These are phyloP conservation scores for Papilio polytes DNA, from an alignment of 1,140 invertebrate genomes.

Conservation along the genomic window DNA sequence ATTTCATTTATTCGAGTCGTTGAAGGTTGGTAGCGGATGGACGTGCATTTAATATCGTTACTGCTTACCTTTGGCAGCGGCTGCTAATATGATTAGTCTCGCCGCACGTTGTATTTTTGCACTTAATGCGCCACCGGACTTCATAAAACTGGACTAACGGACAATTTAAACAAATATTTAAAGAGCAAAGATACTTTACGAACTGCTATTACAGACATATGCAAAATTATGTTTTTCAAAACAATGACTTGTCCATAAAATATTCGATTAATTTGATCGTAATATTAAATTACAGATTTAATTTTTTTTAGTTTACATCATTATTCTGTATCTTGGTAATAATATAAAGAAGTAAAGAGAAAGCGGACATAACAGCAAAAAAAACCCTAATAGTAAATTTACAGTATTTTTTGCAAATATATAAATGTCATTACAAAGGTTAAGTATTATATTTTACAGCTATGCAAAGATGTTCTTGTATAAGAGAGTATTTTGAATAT, in stretches of 20 bases:
- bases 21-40: neutral
- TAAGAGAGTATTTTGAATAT: neutral
- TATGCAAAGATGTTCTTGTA: too few relatives aligned
- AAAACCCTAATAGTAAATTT: too few relatives aligned
- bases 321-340: too few relatives aligned
- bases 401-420: too few relatives aligned
- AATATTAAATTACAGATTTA: too few relatives aligned
- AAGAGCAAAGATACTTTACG: neutral
- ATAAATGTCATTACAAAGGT: too few relatives aligned
- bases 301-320: too few relatives aligned
- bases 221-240: neutral
- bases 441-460: too few relatives aligned
- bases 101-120: slow-evolving; percentile 26
- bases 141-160: slow-evolving; percentile 4
- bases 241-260: too few relatives aligned
- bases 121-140: slow-evolving; percentile 7
- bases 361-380: too few relatives aligned
- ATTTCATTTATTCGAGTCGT: neutral
- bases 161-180: neutral
- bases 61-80: slow-evolving; percentile 34
- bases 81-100: slow-evolving; percentile 35
- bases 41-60: slow-evolving; percentile 32
- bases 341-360: too few relatives aligned
- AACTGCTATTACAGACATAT: neutral
- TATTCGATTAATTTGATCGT: too few relatives aligned